Percentiles rank a stretch among this genome's conserved stretches.
These are phyloP conservation scores for Poecilobothrus nobilitatus DNA, from an alignment of 2,888 invertebrate species.

Conservation along the genomic window DNA sequence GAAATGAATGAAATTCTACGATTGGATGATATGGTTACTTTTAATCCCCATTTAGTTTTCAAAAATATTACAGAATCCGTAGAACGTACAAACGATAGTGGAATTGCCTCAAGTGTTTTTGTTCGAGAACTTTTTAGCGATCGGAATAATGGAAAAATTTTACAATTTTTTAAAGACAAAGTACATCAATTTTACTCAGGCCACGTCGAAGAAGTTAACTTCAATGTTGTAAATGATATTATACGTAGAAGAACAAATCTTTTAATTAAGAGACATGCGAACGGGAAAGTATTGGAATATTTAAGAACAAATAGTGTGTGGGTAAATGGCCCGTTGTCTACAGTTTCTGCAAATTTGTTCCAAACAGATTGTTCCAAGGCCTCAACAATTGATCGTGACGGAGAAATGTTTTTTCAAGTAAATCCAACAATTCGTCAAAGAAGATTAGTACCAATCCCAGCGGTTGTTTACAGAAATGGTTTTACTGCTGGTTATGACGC, in stretches of 20 bases:
- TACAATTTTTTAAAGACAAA: conserved; percentile 81
- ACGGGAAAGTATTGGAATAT: conserved; percentile 67
- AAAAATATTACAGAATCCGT: conserved; percentile 79
- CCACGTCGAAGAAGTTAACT: conserved; percentile 76
- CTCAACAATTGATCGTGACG: conserved; percentile 68
- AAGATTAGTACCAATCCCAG: conserved; percentile 73
- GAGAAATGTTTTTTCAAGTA: conserved; percentile 79
- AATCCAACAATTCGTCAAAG: conserved; percentile 70
- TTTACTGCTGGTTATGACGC: conserved; percentile 81
- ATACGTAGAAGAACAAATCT: conserved; percentile 74
- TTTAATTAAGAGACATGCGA: conserved; percentile 67
- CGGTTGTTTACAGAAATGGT: conserved; percentile 65
- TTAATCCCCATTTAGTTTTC: conserved; percentile 80
- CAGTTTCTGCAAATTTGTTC: conserved; percentile 73
- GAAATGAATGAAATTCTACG: conserved; percentile 82
- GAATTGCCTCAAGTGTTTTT: conserved; percentile 71
- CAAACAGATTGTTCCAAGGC: conserved; percentile 71
- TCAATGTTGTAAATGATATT: conserved; percentile 71
- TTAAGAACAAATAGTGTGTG: conserved; percentile 63
- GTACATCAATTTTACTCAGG: conserved; percentile 82
- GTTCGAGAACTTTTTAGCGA: conserved; percentile 77
- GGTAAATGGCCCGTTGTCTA: conserved; percentile 68
- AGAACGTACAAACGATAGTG: conserved; percentile 56
- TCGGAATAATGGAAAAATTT: conserved; percentile 65
- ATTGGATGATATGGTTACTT: conserved; percentile 79